Conservation (phyloP, 2,888 invertebrate species). For the Drosophila fungiperda region DNA sequence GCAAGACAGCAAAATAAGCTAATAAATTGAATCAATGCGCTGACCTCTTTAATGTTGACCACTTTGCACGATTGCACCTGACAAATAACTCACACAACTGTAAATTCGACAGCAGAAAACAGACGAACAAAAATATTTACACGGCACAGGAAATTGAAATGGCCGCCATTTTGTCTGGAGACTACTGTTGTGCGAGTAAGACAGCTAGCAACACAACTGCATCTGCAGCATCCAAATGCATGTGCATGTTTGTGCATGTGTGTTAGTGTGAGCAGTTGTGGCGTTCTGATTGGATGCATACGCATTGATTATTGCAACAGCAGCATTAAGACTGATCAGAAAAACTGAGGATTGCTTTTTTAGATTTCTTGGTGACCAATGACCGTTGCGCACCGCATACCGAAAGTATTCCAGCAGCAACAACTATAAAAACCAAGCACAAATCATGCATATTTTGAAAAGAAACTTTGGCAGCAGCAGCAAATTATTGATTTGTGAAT, state of each 20-base stretch:
- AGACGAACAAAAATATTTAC: constrained; percentile 4
- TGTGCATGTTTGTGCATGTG: constrained; percentile 2
- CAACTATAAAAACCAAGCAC: neutral
- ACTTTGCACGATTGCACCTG: constrained; percentile 23
- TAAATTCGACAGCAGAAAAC: constrained; percentile 18
- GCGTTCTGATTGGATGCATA: constrained; percentile 43
- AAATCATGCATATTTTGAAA: constrained; percentile 66
- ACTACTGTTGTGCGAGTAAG: constrained; percentile 4
- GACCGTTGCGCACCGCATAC: constrained; percentile 40
- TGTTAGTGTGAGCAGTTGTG: constrained; percentile 7
- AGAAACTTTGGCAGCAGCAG: constrained; percentile 57
- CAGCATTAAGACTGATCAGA: neutral
- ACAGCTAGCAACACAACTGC: constrained; percentile 25
- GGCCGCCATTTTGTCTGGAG: constrained; percentile 31
- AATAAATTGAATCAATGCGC: constrained; percentile 51
- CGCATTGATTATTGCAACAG: constrained; percentile 38
- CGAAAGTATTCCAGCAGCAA: constrained; percentile 15
- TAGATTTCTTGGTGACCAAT: neutral
- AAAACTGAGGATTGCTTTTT: constrained; percentile 19
- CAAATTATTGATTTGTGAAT: constrained; percentile 66
- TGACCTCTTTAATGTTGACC: constrained; percentile 21
- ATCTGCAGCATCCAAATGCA: constrained; percentile 33
- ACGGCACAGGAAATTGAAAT: constrained; percentile 12
- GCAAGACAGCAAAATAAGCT: constrained; percentile 33
- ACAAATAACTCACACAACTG: constrained; percentile 43